Evolutionary conservation across 2,797 vertebrate species (phyloP).

Genomic region (Myotis findleyi): DNA sequence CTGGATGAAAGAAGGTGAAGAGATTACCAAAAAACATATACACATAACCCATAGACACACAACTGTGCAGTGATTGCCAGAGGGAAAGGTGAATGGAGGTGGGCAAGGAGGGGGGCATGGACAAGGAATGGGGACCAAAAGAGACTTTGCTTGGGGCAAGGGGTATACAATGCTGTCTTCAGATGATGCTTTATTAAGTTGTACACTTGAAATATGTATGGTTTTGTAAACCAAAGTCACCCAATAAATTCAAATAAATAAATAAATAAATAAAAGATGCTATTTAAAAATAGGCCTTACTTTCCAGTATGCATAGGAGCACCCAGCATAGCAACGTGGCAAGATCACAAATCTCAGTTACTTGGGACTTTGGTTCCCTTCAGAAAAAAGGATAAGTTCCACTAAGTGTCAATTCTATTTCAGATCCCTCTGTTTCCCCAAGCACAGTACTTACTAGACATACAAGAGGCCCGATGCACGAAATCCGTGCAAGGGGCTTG

Average conservation of each 20-base stretch:
- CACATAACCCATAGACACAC: background rate
- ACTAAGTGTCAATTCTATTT: background rate
- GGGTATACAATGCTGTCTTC: background rate
- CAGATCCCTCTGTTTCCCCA: background rate
- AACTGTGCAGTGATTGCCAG: background rate
- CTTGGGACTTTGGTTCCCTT: background rate
- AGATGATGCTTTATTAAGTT: background rate
- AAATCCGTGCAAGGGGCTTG: too few relatives aligned
- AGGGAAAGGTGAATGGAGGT: background rate
- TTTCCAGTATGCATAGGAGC: background rate
- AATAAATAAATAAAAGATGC: background rate
- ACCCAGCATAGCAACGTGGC: background rate
- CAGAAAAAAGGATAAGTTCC: background rate
- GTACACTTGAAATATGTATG: background rate
- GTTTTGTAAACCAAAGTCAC: background rate
- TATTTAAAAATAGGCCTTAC: conserved; percentile 20
- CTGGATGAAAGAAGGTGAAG: background rate
- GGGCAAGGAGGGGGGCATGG: background rate
- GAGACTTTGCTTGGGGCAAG: background rate
- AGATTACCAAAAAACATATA: background rate
- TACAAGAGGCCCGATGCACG: too few relatives aligned
- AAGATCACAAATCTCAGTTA: background rate
- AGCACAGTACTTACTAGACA: background rate
- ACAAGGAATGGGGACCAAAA: background rate
- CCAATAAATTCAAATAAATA: background rate